Evolutionary conservation across 92 coral and sea anemone species (phyloP), one percentile per base, ranked within the genome.

Genomic region (Epizoanthus illoricatus): DNA sequence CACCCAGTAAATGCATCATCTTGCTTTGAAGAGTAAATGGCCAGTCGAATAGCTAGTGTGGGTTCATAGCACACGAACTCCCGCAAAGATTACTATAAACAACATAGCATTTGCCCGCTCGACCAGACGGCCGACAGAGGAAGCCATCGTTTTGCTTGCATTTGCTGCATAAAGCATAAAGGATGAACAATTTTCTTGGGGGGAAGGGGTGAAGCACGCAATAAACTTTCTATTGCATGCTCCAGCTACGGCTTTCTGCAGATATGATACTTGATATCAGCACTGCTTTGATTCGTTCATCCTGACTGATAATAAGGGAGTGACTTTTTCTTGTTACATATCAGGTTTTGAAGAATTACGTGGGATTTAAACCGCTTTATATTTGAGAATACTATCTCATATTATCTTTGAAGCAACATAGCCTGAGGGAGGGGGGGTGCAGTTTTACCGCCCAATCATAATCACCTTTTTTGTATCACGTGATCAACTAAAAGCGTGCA

Each of bases 401-500:
- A 49, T 49, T 49, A 49, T 52, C 56, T 52, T 7, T 52, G 56
- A 52, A 52, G 56, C 56, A 52, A 52, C 10, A 7, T 9, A 65
- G 41, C 5, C 52, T 10, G 82, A 21, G 36, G 62, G 82, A 58
- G 56, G 10, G 45, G 71, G 82, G 82, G 72, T 78, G 61, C 11
- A 76, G 39, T 43, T 65, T 65, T 10, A 41, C 16, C 70, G 59
- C 47, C 73, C 55, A n/a, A 12, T 58, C 56, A 13, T n/a, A 8
- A n/a, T 20, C 16, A 3, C 23, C 21, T 2, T 33, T 70, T 18
- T 49, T 49, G 40, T 49, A 24, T 69, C 97, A 93, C 94, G 97
- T 93, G 97, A 43, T 62, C 43, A 13, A 18, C 18, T 83, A 28
- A 81, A 86, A 85, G 89, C 91, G 76, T 55, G 69, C 7, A 55